Evolutionary conservation across 2,797 vertebrate genomes (phyloP), one percentile per base, ranked within the genome.

Genomic region (Staurois parvus): DNA sequence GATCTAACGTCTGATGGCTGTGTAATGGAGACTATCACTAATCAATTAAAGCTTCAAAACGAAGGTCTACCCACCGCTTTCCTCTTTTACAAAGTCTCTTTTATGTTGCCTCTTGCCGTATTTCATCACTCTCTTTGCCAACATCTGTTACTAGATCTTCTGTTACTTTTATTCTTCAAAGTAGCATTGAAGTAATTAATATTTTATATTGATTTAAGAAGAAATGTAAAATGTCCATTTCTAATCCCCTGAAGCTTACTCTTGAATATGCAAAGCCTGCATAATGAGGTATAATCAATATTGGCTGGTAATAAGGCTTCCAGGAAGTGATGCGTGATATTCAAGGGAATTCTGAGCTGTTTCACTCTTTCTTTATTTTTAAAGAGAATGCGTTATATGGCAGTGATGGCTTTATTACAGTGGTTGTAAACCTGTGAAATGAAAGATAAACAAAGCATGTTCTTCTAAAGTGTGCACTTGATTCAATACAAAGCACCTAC

Each of bases 291-390:
- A 69, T 84, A 76, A 84, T 76, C 74, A 40, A 76, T 84, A 84
- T 52, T 28, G n/a, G 72, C 30, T 34, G 59, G 30, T 77, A 77
- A 62, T 84, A 67, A 69, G 62, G 69, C 67, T 84, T 77, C 24
- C 19, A 59, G n/a, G 28, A 83, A 73, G 72, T 67, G 68, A 62
- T 81, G 30, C 10, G 75, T 88, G 88, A 87, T 91, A 91, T 74
- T 17, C n/a, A 74, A 29, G 72, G 34, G 28, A 52, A 17, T 52
- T 52, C 48, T 52, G 15, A 52, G 48, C 15, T 6, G 48, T 52
- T 52, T 52, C 15, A 52, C 19, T 19, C 17, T 52, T 52, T 52
- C 48, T 6, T 17, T 17, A 52, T 52, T 19, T 17, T 17, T 52
- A 19, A 52, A 52, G 17, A 37, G 48, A 52, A 52, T 15, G 13